Conservation (phyloP, 2,797 vertebrate species). For the Gambusia yucatana region DNA sequence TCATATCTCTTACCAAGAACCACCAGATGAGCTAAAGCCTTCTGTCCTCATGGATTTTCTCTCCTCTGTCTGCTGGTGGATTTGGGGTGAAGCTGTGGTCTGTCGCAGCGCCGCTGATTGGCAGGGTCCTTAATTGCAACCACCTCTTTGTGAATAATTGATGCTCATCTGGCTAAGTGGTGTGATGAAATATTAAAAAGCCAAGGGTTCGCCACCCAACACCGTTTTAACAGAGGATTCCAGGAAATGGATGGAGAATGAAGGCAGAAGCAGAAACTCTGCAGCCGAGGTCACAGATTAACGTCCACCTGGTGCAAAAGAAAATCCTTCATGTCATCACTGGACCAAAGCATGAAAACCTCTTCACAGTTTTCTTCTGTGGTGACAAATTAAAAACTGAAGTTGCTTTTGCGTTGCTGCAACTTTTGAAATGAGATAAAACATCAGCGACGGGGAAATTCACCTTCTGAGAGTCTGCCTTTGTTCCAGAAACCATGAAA, state of each 20-base stretch:
- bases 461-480: background rate
- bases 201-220: constrained; percentile 18
- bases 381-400: background rate
- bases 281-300: constrained; percentile 27
- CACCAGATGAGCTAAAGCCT: constrained; percentile 12
- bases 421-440: background rate
- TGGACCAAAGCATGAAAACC: background rate
- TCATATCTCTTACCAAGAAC: constrained; percentile 9
- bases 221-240: constrained; percentile 41
- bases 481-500: background rate
- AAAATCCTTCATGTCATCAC: constrained; percentile 25
- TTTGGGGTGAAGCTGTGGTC: constrained; percentile 29
- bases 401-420: background rate
- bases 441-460: background rate
- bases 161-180: constrained; percentile 66
- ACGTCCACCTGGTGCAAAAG: background rate
- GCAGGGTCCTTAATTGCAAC: constrained; percentile 64
- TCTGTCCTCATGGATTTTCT: constrained; percentile 14
- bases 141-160: constrained; percentile 70
- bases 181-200: constrained; percentile 73
- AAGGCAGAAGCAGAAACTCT: background rate
- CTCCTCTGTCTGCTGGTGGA: constrained; percentile 15
- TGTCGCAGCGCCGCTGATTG: constrained; percentile 50
- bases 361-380: background rate
- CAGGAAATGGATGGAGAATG: constrained; percentile 27